Percentiles rank a stretch among this genome's conserved stretches.
These are phyloP conservation scores for Nephrocerus scutellatus DNA, from an alignment of 2,888 invertebrate genomes.

Conservation along the genomic window DNA sequence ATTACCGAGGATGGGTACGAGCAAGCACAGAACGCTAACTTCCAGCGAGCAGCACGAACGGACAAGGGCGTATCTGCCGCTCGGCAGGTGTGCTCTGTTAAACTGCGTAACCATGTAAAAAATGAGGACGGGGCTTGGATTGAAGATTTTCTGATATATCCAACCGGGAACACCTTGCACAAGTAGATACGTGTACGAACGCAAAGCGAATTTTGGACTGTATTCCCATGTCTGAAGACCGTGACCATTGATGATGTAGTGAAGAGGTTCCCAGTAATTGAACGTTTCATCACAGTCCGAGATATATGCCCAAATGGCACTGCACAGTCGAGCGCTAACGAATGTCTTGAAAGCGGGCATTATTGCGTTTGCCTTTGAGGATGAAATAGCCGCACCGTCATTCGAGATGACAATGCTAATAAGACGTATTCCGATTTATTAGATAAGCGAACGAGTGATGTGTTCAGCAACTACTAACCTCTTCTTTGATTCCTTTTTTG, in stretches of 20 bases:
- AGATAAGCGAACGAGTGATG: neutral
- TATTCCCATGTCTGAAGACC: conserved; percentile 99
- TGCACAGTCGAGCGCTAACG: conserved; percentile 73
- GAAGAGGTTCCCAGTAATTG: conserved; percentile 98
- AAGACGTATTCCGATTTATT: neutral
- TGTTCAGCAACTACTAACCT: conserved; percentile 21
- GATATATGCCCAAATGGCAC: conserved; percentile 88
- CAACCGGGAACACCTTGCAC: conserved; percentile 83
- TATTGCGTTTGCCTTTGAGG: conserved; percentile 34
- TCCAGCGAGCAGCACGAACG: conserved; percentile 94
- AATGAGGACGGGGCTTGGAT: conserved; percentile 73
- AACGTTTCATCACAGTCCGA: conserved; percentile 98
- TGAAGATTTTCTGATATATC: conserved; percentile 65
- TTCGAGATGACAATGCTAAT: neutral
- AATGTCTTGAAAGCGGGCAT: conserved; percentile 78
- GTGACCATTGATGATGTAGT: conserved; percentile 76
- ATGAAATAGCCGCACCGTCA: conserved; percentile 15
- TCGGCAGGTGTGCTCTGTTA: conserved; percentile 84
- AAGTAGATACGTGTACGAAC: conserved; percentile 91
- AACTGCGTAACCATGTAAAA: conserved; percentile 89
- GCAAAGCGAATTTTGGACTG: conserved; percentile 85
- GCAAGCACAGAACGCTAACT: conserved; percentile 72
- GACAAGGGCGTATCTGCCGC: conserved; percentile 96
- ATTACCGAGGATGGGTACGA: conserved; percentile 74
- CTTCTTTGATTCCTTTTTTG: conserved; percentile 32